Evolutionary conservation across 2,113 vertebrate species (phyloP).

Genomic region (Meriones unguiculatus): DNA sequence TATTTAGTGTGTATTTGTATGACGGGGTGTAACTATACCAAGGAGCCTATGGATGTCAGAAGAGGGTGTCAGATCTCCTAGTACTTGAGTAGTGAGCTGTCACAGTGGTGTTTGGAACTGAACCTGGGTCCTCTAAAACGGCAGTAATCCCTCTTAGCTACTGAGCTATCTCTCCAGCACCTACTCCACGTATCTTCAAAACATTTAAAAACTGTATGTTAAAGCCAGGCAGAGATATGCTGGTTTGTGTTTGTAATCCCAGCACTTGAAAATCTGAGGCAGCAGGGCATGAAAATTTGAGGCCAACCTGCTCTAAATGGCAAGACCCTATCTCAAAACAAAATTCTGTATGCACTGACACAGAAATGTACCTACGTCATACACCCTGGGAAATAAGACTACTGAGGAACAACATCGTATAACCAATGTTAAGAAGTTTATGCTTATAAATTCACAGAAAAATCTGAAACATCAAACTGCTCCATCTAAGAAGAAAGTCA

Average conservation of each 20-base stretch:
- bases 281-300: not conserved
- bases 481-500: not conserved
- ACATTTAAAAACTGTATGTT: not conserved
- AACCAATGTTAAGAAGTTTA: not conserved
- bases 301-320: not conserved
- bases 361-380: not conserved
- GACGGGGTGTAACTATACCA: slow-evolving; percentile 3
- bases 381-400: not conserved
- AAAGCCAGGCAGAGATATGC: not conserved
- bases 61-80: not conserved
- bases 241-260: not conserved
- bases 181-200: not conserved
- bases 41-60: not conserved
- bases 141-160: not conserved
- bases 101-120: not conserved
- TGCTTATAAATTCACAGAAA: slow-evolving; percentile 24
- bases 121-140: not conserved
- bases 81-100: not conserved
- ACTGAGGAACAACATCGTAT: not conserved
- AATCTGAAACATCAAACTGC: not conserved
- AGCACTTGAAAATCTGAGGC: not conserved
- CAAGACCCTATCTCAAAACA: not conserved
- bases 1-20: not conserved
- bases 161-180: not conserved
- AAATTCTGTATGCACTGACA: not conserved